phyloP scores from a whole-genome alignment of 2,113 vertebrate species.

The Carollia perspicillata region DNA sequence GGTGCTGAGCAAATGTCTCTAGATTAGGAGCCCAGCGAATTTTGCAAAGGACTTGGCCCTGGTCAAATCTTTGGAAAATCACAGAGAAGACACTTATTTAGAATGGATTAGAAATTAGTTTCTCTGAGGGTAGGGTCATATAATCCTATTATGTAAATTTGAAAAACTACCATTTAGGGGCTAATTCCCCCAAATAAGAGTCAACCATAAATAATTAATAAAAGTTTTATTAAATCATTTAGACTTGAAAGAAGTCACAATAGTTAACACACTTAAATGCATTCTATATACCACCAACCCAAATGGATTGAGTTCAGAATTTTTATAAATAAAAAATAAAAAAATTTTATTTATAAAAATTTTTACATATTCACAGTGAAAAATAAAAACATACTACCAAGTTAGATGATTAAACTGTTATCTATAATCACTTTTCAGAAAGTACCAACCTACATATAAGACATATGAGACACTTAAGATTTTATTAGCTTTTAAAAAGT shows the following conservation, averaged over 20 bases:
- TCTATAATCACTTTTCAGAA: conserved; percentile 69
- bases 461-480: conserved; percentile 69
- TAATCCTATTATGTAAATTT: background rate
- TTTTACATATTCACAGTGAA: conserved; percentile 83
- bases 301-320: conserved; percentile 94
- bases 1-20: background rate
- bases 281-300: conserved; percentile 95
- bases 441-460: conserved; percentile 75
- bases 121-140: background rate
- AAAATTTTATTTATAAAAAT: too few relatives aligned
- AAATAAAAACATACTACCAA: conserved; percentile 81
- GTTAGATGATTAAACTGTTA: conserved; percentile 78
- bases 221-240: conserved; percentile 97
- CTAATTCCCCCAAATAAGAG: background rate
- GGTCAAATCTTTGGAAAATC: background rate
- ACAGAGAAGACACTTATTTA: background rate
- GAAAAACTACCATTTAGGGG: background rate
- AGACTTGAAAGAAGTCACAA: conserved; percentile 99
- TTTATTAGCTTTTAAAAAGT: conserved; percentile 71
- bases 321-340: conserved; percentile 95
- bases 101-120: background rate
- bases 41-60: background rate
- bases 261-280: conserved; percentile 92
- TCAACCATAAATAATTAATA: conserved; percentile 75
- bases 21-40: background rate